Evolutionary conservation across 1,140 invertebrate genomes (phyloP), one percentile per base, ranked within the genome.

Genomic region (Anagrus nilaparvatae): DNA sequence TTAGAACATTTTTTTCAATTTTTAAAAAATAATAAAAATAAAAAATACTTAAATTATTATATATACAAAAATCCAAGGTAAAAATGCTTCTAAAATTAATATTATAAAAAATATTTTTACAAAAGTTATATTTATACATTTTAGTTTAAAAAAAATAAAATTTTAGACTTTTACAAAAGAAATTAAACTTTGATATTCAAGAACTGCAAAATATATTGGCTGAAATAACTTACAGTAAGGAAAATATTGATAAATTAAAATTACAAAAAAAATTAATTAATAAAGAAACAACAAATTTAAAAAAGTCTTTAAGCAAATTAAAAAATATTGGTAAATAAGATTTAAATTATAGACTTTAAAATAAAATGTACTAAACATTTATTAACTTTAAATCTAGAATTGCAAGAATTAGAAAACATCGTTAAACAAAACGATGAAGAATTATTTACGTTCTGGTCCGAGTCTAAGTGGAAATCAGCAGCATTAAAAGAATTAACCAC

Each of bases 391-490:
- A 17, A 16, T 45, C 7, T 31, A 67, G 63, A 62, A 53, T 50
- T 55, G 10, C 39, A 44, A 33, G 56, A 59, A 49, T 55, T 65
- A 50, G 65, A 67, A 41, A 47, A 49, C 1, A 41, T 59, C 12
- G 39, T 63, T 7, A 47, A 53, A 9, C 37, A 46, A 4, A 52
- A 60, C 19, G 64, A 65, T 29, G 60, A 58, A 37, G 41, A 50
- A 6, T 46, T 64, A 39, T 56, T 54, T 23, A 45, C 36, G 27
- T 43, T 48, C 28, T 65, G 62, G 62, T 37, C 50, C 0, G 59
- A 59, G 40, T 46, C 45, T 19, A 53, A 50, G 3, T 48, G 46
- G 23, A 57, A 59, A 33, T 23, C 31, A 5, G 49, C 54, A 19
- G 42, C 40, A 23, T n/a, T 61, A 2, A 52, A 60, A 31, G 49